phyloP scores from a whole-genome alignment of 1,140 invertebrate genomes.

The Zaprionus davidi region DNA sequence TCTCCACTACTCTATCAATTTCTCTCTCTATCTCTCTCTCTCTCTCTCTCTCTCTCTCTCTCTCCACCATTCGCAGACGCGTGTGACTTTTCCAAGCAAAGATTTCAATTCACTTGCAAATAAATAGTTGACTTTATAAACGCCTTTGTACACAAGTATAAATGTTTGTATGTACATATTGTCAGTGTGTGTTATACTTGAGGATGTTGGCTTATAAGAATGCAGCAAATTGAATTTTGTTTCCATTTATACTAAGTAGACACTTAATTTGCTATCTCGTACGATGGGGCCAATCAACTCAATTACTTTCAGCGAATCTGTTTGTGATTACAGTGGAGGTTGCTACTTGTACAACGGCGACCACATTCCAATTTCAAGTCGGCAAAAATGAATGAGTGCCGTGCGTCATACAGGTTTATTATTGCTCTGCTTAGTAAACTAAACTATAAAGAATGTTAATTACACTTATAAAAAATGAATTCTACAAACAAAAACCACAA shows the following conservation, averaged over 20 bases:
- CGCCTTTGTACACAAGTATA: background rate
- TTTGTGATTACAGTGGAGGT: constrained; percentile 31
- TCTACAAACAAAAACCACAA: constrained; percentile 25
- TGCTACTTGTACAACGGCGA: constrained; percentile 12
- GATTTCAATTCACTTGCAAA: constrained; percentile 9
- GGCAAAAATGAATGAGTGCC: constrained; percentile 24
- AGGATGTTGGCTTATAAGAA: constrained; percentile 4
- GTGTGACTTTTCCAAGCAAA: constrained; percentile 64
- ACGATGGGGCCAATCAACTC: constrained; percentile 26
- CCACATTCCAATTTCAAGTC: constrained; percentile 28
- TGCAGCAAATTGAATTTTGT: constrained; percentile 15
- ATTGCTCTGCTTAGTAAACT: constrained; percentile 20
- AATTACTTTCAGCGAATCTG: constrained; percentile 39
- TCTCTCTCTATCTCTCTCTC: constrained; percentile 4
- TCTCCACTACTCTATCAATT: background rate
- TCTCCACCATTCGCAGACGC: constrained; percentile 67
- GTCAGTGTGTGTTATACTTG: constrained; percentile 12
- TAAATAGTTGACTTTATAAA: background rate
- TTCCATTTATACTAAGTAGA: constrained; percentile 29
- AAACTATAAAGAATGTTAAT: background rate
- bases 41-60: background rate
- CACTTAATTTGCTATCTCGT: constrained; percentile 36
- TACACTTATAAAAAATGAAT: constrained; percentile 13
- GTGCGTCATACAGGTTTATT: constrained; percentile 72
- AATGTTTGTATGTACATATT: background rate